These are phyloP conservation scores for Chionoecetes opilio DNA, from an alignment of 1,140 invertebrate genomes.

Conservation along the genomic window DNA sequence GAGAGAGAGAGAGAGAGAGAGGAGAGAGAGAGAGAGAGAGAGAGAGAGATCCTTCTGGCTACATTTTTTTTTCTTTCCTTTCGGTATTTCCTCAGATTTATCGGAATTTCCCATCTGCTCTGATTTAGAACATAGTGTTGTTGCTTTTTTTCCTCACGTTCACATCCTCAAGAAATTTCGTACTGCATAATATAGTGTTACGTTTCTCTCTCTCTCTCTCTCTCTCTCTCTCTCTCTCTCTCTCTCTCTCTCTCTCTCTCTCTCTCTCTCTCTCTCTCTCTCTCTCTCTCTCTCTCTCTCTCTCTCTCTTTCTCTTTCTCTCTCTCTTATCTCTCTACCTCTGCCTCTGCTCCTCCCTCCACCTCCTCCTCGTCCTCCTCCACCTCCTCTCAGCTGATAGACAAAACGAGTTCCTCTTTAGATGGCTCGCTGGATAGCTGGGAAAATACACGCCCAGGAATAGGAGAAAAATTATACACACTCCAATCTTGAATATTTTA, in stretches of 20 bases:
- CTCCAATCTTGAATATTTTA: constrained; percentile 30
- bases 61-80: neutral
- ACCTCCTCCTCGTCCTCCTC: neutral
- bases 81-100: too few relatives aligned
- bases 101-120: too few relatives aligned
- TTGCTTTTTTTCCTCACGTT: too few relatives aligned
- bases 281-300: constrained; percentile 14
- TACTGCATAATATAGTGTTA: too few relatives aligned
- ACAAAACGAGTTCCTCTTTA: constrained; percentile 29
- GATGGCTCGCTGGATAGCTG: constrained; percentile 2
- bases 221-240: too few relatives aligned
- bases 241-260: too few relatives aligned
- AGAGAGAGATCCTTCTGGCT: neutral
- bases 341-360: neutral
- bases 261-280: constrained; percentile 48
- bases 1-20: constrained; percentile 33
- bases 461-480: constrained; percentile 30
- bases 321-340: neutral
- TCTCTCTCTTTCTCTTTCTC: neutral
- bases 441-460: constrained; percentile 27
- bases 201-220: too few relatives aligned
- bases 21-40: constrained; percentile 48
- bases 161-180: too few relatives aligned
- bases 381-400: constrained; percentile 24
- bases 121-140: too few relatives aligned